phyloP scores from a whole-genome alignment of 2,113 vertebrate species.

The Apodemus speciosus region DNA sequence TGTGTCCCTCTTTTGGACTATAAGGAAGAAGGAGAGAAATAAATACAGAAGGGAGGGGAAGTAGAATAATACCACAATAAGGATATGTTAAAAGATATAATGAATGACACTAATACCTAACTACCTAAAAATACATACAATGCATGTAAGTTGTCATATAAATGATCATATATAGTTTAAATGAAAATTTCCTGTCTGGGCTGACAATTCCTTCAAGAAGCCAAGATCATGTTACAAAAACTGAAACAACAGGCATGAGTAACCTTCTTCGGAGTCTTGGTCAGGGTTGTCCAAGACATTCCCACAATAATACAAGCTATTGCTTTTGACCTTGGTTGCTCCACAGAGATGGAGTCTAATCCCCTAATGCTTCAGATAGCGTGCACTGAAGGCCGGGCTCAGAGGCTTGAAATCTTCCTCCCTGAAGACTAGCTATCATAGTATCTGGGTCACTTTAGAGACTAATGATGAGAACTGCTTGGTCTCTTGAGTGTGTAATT shows the following conservation, averaged over 20 bases:
- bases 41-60: not conserved
- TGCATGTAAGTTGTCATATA: not conserved
- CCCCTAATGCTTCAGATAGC: not conserved
- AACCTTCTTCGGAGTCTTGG: not conserved
- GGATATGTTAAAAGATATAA: not conserved
- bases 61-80: not conserved
- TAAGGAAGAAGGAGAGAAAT: not conserved
- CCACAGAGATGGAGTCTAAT: not conserved
- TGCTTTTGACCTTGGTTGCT: not conserved
- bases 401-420: not conserved
- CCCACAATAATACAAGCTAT: not conserved
- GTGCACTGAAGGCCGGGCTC: not conserved
- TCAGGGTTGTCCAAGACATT: not conserved
- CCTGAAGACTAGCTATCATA: not conserved
- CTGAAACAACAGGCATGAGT: too few species aligned
- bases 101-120: not conserved
- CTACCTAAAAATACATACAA: not conserved
- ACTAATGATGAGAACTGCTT: not conserved
- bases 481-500: not conserved
- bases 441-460: not conserved
- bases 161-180: not conserved
- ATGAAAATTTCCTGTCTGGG: not conserved
- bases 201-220: not conserved
- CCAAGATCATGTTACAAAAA: not conserved
- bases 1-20: not conserved